A percentile compares a stretch with the other conserved stretches of the same genome.
Evolutionary conservation across 1,140 invertebrate species (phyloP).

Genomic region (Hyles euphorbiae): DNA sequence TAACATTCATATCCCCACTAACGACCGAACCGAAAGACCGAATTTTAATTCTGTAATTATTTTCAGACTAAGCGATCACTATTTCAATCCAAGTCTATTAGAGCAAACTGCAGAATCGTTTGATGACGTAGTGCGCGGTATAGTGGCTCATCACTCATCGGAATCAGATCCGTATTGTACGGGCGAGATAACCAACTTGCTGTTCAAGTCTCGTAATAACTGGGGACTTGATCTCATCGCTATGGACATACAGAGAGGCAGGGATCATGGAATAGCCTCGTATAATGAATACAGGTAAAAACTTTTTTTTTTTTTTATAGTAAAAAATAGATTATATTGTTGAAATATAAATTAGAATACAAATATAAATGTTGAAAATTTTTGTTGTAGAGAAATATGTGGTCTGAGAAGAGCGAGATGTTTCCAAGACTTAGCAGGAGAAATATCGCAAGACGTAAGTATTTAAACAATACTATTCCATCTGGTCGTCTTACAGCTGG

Average conservation of each 20-base stretch:
- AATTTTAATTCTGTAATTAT: neutral
- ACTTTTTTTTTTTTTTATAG: neutral
- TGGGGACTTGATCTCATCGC: conserved; percentile 82
- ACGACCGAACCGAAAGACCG: too few species aligned
- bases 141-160: conserved; percentile 40
- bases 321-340: too few species aligned
- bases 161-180: conserved; percentile 85
- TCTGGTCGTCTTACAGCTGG: neutral
- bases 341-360: too few species aligned
- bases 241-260: conserved; percentile 82
- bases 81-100: conserved; percentile 60
- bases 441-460: conserved; percentile 71
- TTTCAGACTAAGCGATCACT: conserved; percentile 66
- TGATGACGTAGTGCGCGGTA: conserved; percentile 57
- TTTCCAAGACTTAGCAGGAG: conserved; percentile 62
- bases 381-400: conserved; percentile 55
- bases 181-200: conserved; percentile 86
- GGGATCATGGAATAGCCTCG: conserved; percentile 82
- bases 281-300: conserved; percentile 71
- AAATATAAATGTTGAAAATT: too few species aligned
- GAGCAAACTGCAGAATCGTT: conserved; percentile 50
- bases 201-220: conserved; percentile 82
- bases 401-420: conserved; percentile 52
- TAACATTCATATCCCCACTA: too few species aligned
- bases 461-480: neutral